A percentile compares a stretch with the other conserved stretches of the same genome.
Evolutionary conservation across 2,888 invertebrate species (phyloP).

Genomic region (Eubasilissa splendida): DNA sequence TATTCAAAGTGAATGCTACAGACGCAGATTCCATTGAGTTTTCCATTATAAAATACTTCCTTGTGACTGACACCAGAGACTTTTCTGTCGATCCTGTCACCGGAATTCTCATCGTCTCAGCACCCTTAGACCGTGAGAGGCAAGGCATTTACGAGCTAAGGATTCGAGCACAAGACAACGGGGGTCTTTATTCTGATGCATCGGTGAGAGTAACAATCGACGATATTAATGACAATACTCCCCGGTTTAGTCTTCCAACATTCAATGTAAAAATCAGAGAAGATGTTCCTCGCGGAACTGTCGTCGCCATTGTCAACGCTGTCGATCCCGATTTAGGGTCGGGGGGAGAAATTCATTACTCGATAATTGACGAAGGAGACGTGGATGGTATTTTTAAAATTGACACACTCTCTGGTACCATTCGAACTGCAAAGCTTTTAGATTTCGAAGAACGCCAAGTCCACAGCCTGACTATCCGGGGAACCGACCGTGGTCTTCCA

Average conservation of each 20-base stretch:
- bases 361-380: constrained; percentile 79
- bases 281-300: constrained; percentile 90
- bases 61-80: constrained; percentile 83
- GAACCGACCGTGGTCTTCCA: constrained; percentile 89
- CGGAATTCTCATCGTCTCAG: constrained; percentile 85
- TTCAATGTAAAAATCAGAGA: constrained; percentile 90
- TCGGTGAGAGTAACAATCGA: constrained; percentile 86
- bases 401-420: constrained; percentile 88
- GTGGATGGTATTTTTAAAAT: constrained; percentile 85
- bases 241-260: constrained; percentile 83
- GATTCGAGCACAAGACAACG: constrained; percentile 86
- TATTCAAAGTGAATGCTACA: constrained; percentile 87
- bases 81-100: constrained; percentile 84
- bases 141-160: constrained; percentile 85
- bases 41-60: constrained; percentile 81
- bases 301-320: constrained; percentile 86
- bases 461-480: constrained; percentile 89
- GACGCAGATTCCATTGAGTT: constrained; percentile 90
- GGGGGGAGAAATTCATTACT: constrained; percentile 87
- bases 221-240: constrained; percentile 93
- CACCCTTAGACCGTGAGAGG: constrained; percentile 87
- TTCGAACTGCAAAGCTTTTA: constrained; percentile 83
- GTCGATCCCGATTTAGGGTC: constrained; percentile 89
- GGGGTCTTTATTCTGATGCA: constrained; percentile 85
- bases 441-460: constrained; percentile 94